These are phyloP conservation scores for Dolichoris vasculosae DNA, from an alignment of 1,140 invertebrate species.

Conservation along the genomic window DNA sequence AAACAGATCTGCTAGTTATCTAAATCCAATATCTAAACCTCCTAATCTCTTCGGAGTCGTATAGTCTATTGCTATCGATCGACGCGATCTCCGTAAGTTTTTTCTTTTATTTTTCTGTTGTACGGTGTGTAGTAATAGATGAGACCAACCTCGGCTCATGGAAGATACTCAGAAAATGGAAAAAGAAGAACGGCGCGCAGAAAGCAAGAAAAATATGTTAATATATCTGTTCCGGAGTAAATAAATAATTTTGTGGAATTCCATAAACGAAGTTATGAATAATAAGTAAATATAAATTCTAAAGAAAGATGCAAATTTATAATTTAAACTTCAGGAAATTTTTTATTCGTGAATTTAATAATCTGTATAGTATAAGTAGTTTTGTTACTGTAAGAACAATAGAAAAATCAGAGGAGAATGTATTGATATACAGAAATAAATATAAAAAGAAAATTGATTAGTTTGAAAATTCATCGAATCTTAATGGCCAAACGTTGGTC, in stretches of 20 bases:
- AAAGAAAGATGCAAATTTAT: background rate
- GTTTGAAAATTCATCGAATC: background rate
- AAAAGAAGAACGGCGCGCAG: background rate
- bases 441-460: background rate
- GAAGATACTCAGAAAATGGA: constrained; percentile 24
- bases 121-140: constrained; percentile 11
- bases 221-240: background rate
- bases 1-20: constrained; percentile 63
- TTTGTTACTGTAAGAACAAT: background rate
- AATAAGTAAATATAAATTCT: constrained; percentile 2
- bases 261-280: background rate
- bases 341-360: background rate
- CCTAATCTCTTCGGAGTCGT: constrained; percentile 59
- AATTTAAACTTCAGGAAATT: background rate
- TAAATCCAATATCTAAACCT: constrained; percentile 70
- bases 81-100: constrained; percentile 54
- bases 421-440: background rate
- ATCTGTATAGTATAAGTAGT: background rate
- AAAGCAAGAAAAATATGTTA: constrained; percentile 40
- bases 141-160: background rate
- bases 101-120: background rate
- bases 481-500: background rate
- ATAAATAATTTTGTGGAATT: constrained; percentile 30
- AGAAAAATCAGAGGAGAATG: too few species aligned
- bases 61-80: constrained; percentile 60